Evolutionary conservation across 2,113 vertebrate genomes (phyloP).

Genomic region (Thalassarche chlororhynchos): DNA sequence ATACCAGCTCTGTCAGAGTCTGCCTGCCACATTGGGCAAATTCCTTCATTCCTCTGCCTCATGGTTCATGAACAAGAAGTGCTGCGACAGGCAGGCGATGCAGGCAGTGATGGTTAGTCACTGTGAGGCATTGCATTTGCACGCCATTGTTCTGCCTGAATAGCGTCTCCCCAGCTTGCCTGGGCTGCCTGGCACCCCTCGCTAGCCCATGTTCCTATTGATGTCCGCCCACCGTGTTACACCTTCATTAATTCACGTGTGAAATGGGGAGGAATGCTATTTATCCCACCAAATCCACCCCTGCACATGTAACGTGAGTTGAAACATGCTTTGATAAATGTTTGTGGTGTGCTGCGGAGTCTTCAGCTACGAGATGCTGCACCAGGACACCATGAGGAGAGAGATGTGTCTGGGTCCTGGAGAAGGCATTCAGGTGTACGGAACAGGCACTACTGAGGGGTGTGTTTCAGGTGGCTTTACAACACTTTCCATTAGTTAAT

Average conservation of each 20-base stretch:
- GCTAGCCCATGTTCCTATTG: not conserved
- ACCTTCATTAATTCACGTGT: not conserved
- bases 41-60: not conserved
- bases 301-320: not conserved
- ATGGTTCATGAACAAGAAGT: not conserved
- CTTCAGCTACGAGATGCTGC: fast-evolving
- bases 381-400: not conserved
- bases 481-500: not conserved
- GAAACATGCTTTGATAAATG: not conserved
- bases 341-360: not conserved
- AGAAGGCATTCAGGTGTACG: too few relatives aligned
- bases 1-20: not conserved
- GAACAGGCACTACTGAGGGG: not conserved
- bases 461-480: not conserved
- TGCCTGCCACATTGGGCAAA: not conserved
- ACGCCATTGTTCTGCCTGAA: fast-evolving
- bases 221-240: not conserved
- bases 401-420: not conserved
- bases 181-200: not conserved
- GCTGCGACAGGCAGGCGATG: not conserved
- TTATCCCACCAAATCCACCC: not conserved
- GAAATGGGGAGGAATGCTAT: not conserved
- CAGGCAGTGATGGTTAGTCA: not conserved
- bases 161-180: not conserved
- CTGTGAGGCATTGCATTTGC: not conserved